Base-by-base conservation (phyloP, 2,888 invertebrate genomes). In the Agrenia bidenticulata region DNA sequence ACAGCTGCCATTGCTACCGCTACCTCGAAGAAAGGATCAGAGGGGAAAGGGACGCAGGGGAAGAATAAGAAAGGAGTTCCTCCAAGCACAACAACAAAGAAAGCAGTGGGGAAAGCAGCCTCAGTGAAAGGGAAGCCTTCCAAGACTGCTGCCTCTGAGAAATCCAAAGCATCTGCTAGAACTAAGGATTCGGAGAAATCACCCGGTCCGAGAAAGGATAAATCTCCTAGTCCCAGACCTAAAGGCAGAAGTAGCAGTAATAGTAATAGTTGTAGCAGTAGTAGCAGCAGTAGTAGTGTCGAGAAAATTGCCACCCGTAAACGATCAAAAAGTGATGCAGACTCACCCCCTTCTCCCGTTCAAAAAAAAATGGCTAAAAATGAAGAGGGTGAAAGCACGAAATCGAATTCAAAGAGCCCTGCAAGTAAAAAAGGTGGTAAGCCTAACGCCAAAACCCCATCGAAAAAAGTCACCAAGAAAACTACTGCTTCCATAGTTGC, bases 161-260 rank as follows among this genome's bases (percentile, higher is more conserved):
- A 45, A 15, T 17, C n/a, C 19, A 45, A 19, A 45, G 45, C 15
- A 5, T 4, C 4, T 9, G n/a, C 15, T 5, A 45, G 5, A 19
- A 15, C 15, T 17, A 45, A 39, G 53, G 41, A 69, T 61, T 23
- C 32, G 58, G 15, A 63, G 45, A 45, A 37, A 42, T 58, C 50
- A 19, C 37, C 60, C 60, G 55, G 63, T 54, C 63, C 61, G n/a
- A 41, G 60, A 9, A 60, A 61, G 27, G 64, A 64, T 13, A 57
- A 61, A 50, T 69, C 72, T 56, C 67, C 72, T 41, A 72, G 72
- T 69, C 72, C 72, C 24, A 41, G 24, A 54, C 66, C 62, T 23
- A 53, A 54, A 24, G 32, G 32, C 32, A 32, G 32, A 32, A 32
- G 32, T 11, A 32, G 32, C 32, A 58, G 23, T 32, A 61, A 51